Evolutionary conservation across 2,888 invertebrate species (phyloP).

Genomic region (Eristalis tenax): DNA sequence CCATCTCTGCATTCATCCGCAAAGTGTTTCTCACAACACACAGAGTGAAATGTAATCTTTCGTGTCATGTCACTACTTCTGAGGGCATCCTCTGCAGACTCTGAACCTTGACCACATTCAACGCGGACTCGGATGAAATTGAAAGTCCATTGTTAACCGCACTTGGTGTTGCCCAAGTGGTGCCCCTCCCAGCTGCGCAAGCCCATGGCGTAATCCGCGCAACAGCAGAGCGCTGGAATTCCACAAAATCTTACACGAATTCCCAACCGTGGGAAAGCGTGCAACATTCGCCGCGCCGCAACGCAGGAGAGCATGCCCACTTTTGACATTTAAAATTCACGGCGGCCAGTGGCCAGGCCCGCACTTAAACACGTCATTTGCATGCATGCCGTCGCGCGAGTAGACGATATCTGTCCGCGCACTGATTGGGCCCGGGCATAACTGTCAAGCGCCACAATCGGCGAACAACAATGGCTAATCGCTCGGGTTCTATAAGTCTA

Average conservation of each 20-base stretch:
- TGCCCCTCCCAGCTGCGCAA: background rate
- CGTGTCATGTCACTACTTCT: background rate
- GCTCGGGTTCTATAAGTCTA: background rate
- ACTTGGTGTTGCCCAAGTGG: background rate
- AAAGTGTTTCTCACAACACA: background rate
- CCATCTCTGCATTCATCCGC: too few species aligned
- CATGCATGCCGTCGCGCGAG: slow-evolving; percentile 40
- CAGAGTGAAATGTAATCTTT: background rate
- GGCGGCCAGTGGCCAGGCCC: slow-evolving; percentile 23
- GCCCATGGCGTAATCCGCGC: background rate
- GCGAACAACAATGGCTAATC: background rate
- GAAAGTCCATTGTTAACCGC: background rate
- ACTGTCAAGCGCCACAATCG: background rate
- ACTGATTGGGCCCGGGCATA: background rate
- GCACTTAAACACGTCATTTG: slow-evolving; percentile 60
- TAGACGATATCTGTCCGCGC: background rate
- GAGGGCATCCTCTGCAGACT: background rate
- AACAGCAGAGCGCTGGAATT: background rate
- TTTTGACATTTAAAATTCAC: slow-evolving; percentile 40
- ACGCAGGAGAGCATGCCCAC: background rate
- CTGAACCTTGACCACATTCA: background rate
- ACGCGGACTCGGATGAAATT: background rate
- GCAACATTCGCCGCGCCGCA: background rate
- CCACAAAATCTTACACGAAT: background rate
- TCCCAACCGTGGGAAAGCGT: background rate